These are phyloP conservation scores for Sarotherodon lohbergeri DNA, from an alignment of 2,113 vertebrate species.

Conservation along the genomic window DNA sequence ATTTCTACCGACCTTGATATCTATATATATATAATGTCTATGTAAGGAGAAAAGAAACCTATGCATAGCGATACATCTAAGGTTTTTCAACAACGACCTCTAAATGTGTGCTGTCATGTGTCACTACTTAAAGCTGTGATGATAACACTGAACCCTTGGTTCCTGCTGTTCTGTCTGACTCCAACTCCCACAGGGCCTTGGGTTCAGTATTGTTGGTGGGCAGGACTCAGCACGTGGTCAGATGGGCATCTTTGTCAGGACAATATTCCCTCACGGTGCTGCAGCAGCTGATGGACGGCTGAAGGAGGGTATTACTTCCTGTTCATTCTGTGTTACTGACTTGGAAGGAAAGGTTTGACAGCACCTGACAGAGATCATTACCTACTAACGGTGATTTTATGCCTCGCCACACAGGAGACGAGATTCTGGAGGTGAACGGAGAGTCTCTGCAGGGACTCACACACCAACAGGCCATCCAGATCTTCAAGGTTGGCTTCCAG, in stretches of 20 bases:
- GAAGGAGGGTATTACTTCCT: slow-evolving; percentile 81
- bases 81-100: neutral
- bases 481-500: slow-evolving; percentile 84
- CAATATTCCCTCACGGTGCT: slow-evolving; percentile 91
- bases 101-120: neutral
- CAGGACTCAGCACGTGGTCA: slow-evolving; percentile 92
- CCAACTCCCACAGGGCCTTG: slow-evolving; percentile 78
- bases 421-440: slow-evolving; percentile 94
- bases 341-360: neutral
- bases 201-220: slow-evolving; percentile 95
- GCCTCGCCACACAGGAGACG: slow-evolving; percentile 76
- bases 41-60: neutral
- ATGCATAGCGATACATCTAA: neutral
- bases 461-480: slow-evolving; percentile 94
- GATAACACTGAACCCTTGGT: neutral
- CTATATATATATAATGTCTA: neutral
- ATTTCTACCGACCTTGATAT: neutral
- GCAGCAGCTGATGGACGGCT: slow-evolving; percentile 91
- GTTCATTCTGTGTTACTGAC: neutral
- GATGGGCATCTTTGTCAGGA: slow-evolving; percentile 98
- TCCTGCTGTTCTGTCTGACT: neutral
- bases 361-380: neutral
- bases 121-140: neutral
- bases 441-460: slow-evolving; percentile 93
- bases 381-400: neutral